Evolutionary conservation across 2,113 vertebrate species (phyloP), one percentile per base, ranked within the genome.

Genomic region (Austrofundulus limnaeus): DNA sequence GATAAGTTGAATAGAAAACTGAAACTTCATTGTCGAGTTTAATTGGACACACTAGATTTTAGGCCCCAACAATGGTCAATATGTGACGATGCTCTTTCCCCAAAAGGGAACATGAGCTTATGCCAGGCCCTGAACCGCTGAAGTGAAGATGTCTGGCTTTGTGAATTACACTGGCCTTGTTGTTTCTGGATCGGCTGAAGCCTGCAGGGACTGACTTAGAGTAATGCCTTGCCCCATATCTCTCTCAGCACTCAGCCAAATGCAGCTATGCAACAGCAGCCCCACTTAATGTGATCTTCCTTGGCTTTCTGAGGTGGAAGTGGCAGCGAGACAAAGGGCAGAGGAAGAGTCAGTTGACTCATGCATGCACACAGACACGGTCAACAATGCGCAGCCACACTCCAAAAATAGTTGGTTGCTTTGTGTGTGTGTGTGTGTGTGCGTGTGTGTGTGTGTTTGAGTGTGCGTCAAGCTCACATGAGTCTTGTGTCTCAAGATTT

Each of bases 241-340:
- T 87, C 84, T 85, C 86, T 77, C 81, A 86, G 85, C 86, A 88
- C 85, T 86, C 82, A 83, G 66, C 87, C 84, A 88, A 87, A 87
- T 87, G 83, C 85, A 86, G 87, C 87, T 67, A 84, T 63, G 82
- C 80, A 87, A 86, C 83, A 83, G 82, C 82, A 78, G 80, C 73
- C 80, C 78, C 85, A 88, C 89, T 89, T 89, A 90, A 88, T 89
- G 82, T 88, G 89, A 90, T 89, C 89, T 89, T 82, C 77, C 60
- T 49, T 84, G 86, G 83, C 80, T 87, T 89, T 85, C 82, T 86
- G 81, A 85, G 80, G 72, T 80, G 77, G 80, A 81, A 87, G 85
- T 82, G 87, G 77, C 73, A 86, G 78, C 69, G 70, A 87, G 75
- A 85, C 82, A 87, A 85, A 85, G 84, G 76, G 63, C 75, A 81